Evolutionary conservation across 2,113 vertebrate species (phyloP).

Genomic region (Pelvicachromis taeniatus): DNA sequence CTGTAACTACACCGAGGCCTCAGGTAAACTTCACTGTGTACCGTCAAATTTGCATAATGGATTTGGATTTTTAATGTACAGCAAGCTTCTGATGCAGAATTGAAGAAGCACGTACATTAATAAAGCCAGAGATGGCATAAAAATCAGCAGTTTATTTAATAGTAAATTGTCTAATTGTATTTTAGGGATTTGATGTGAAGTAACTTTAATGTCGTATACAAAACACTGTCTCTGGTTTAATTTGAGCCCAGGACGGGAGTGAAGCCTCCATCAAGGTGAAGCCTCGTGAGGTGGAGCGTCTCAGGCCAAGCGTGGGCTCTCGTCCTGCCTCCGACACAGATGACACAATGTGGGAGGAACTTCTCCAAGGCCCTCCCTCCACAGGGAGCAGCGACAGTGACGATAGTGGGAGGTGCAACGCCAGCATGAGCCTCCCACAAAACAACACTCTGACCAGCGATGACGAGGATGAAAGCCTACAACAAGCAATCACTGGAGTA

Average conservation of each 20-base stretch:
- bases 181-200: background rate
- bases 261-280: background rate
- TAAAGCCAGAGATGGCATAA: background rate
- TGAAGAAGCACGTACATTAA: background rate
- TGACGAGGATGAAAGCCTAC: conserved; percentile 86
- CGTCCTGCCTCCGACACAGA: conserved; percentile 91
- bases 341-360: conserved; percentile 93
- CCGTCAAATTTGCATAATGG: background rate
- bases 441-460: conserved; percentile 67
- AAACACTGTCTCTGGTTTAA: background rate
- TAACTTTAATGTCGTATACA: background rate
- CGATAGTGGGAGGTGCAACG: conserved; percentile 48
- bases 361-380: conserved; percentile 86
- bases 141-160: background rate
- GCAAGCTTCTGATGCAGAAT: background rate
- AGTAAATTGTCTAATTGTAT: background rate
- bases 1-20: conserved; percentile 1
- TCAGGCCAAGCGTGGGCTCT: conserved; percentile 76
- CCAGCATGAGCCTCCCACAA: conserved; percentile 48
- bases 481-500: conserved; percentile 74
- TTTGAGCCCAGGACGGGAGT: conserved; percentile 39
- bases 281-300: conserved; percentile 58
- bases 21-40: background rate
- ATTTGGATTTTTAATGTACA: background rate
- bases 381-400: conserved; percentile 88